Percentiles rank a stretch among this genome's conserved stretches.
Conservation (phyloP, 2,113 vertebrate genomes). For the Euleptes europaea region DNA sequence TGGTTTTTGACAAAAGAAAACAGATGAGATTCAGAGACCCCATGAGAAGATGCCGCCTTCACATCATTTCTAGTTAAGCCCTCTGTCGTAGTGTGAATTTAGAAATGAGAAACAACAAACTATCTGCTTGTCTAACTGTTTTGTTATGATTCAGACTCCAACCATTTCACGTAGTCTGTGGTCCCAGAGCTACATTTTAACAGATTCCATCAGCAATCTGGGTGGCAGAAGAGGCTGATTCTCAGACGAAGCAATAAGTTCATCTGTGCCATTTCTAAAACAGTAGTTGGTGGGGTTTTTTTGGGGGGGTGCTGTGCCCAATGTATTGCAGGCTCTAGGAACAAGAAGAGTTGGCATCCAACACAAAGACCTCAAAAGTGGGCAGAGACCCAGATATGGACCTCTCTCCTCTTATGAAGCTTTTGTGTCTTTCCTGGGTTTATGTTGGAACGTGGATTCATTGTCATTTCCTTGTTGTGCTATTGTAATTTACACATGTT, state of each 20-base stretch:
- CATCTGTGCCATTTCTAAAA: no score
- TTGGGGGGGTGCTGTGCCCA: no score
- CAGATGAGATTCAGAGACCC: slow-evolving; percentile 34
- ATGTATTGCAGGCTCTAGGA: no score
- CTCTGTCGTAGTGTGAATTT: neutral
- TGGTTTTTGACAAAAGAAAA: slow-evolving; percentile 47
- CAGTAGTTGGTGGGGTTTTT: no score
- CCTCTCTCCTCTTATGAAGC: no score
- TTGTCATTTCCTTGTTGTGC: no score
- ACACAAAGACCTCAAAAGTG: no score
- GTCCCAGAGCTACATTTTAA: neutral
- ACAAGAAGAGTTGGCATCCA: no score
- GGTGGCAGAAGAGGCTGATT: neutral
- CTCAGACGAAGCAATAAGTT: neutral
- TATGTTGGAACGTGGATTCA: no score
- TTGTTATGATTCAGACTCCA: neutral
- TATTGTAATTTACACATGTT: no score
- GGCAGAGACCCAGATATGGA: no score
- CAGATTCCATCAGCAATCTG: neutral
- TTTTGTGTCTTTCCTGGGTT: no score
- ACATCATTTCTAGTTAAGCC: neutral
- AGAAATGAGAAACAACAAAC: neutral
- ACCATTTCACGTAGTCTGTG: neutral
- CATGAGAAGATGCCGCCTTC: slow-evolving; percentile 23
- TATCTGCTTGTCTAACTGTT: neutral